Conservation (phyloP, 2,888 invertebrate genomes). For the Hypsopygia costalis region DNA sequence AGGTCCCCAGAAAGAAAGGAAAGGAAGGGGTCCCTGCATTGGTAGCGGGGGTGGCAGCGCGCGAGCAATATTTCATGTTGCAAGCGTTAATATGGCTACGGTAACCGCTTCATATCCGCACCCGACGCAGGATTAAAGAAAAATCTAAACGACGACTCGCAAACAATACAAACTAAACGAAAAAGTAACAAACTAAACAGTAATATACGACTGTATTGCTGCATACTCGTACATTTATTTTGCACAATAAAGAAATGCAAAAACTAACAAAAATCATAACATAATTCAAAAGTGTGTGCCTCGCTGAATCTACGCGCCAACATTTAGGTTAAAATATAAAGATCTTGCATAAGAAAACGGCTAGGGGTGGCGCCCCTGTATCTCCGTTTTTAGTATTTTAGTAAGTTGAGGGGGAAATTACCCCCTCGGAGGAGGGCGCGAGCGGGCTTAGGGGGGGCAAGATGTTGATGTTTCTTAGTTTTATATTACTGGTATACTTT, state of each 20-base stretch:
- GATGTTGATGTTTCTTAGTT: constrained; percentile 81
- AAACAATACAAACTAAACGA: no score
- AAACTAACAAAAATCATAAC: constrained; percentile 13
- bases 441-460: constrained; percentile 43
- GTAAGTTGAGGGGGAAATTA: constrained; percentile 78
- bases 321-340: constrained; percentile 79
- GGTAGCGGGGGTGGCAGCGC: no score
- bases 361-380: constrained; percentile 64
- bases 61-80: no score
- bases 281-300: constrained; percentile 25
- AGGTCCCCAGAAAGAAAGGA: no score
- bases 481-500: constrained; percentile 79
- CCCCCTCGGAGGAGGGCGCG: constrained; percentile 49
- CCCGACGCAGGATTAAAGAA: no score
- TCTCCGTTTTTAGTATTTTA: constrained; percentile 81
- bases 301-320: constrained; percentile 32
- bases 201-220: no score
- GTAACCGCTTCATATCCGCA: no score
- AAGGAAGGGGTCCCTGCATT: no score
- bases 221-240: no score
- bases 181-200: no score
- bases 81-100: no score
- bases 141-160: no score
- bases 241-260: constrained; percentile 9
- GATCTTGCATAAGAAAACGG: constrained; percentile 79